Conservation (phyloP, 1,140 invertebrate genomes). For the Drosophila pruinosa region DNA sequence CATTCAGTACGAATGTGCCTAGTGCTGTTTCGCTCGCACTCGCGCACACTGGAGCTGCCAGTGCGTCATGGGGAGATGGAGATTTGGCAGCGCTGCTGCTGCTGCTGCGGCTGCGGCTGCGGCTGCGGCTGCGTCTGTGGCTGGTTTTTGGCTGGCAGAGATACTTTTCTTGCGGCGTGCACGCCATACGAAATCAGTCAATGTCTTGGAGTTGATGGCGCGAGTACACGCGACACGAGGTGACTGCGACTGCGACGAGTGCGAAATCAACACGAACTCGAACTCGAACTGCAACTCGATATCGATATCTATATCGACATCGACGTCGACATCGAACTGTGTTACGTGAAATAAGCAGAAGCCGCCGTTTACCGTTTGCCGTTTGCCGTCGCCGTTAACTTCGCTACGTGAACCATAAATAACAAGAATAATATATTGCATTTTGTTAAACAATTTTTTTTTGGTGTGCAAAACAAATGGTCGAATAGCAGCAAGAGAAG, state of each 20-base stretch:
- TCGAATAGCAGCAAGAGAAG: too few relatives aligned
- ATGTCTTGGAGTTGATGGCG: slow-evolving; percentile 76
- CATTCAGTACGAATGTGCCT: not conserved
- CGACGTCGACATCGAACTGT: slow-evolving; percentile 8
- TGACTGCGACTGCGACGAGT: slow-evolving; percentile 37
- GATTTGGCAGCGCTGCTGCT: slow-evolving; percentile 35
- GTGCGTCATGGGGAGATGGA: slow-evolving; percentile 37
- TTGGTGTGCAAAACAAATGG: too few relatives aligned
- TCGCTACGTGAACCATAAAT: slow-evolving; percentile 8
- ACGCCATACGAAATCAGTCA: slow-evolving; percentile 75
- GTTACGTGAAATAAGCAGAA: slow-evolving; percentile 8
- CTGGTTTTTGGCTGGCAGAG: slow-evolving; percentile 30
- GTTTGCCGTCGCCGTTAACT: slow-evolving; percentile 6
- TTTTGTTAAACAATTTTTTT: too few relatives aligned
- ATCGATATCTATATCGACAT: slow-evolving; percentile 4
- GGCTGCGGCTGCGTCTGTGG: slow-evolving; percentile 20
- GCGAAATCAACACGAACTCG: slow-evolving; percentile 28
- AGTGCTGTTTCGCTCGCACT: slow-evolving; percentile 36
- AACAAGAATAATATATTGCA: slow-evolving; percentile 6
- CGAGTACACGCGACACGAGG: slow-evolving; percentile 62
- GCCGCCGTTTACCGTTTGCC: slow-evolving; percentile 6
- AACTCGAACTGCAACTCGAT: slow-evolving; percentile 12
- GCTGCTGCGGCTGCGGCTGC: slow-evolving; percentile 21
- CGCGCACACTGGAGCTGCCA: slow-evolving; percentile 5
- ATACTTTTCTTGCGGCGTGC: slow-evolving; percentile 78